Conservation (phyloP, 2,888 invertebrate species). For the Thysanoteuthis rhombus region DNA sequence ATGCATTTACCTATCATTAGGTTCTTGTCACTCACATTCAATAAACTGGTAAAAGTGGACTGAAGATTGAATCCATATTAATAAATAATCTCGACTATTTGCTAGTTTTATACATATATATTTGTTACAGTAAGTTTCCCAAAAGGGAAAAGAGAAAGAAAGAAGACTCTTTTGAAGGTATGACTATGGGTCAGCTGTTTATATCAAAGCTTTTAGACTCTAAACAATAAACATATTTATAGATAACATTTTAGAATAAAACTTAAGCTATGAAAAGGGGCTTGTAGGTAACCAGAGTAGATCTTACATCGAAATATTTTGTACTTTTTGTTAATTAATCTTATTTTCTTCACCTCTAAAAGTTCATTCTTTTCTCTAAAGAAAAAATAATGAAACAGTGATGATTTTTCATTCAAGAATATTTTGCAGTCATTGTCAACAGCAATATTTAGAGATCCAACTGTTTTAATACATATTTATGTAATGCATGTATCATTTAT, state of each 20-base stretch:
- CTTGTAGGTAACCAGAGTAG: background rate
- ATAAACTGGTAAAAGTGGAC: too few species aligned
- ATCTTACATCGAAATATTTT: background rate
- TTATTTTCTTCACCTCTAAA: background rate
- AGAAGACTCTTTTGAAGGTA: too few species aligned
- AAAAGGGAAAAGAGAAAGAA: too few species aligned
- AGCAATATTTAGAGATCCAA: background rate
- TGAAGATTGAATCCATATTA: too few species aligned
- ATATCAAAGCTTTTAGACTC: background rate
- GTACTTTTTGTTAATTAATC: background rate
- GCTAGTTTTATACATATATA: too few species aligned
- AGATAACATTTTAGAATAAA: background rate
- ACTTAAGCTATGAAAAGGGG: background rate
- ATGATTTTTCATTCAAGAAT: background rate
- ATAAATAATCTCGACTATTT: too few species aligned
- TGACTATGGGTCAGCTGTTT: background rate
- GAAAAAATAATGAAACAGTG: too few species aligned
- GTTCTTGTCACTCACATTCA: too few species aligned
- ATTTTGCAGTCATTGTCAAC: background rate
- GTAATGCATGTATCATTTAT: background rate
- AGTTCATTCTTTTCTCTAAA: too few species aligned
- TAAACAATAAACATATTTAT: background rate
- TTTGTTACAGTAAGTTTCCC: too few species aligned
- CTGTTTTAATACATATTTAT: background rate
- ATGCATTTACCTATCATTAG: too few species aligned